A percentile compares a stretch with the other conserved stretches of the same genome.
These are phyloP conservation scores for Phalacrocorax brasilianus DNA, from an alignment of 2,113 vertebrate genomes.

Conservation along the genomic window DNA sequence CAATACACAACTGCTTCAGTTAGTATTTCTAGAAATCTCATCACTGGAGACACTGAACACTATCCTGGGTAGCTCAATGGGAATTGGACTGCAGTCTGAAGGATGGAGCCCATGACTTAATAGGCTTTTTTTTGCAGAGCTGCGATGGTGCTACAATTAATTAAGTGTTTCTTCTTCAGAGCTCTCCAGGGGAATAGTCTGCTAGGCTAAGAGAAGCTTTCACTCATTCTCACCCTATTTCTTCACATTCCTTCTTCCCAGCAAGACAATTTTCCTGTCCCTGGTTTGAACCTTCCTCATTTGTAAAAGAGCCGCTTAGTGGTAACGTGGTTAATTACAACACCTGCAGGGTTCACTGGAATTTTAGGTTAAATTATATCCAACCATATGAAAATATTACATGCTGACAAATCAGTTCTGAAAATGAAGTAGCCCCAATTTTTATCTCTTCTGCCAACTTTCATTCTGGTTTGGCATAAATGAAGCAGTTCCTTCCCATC, in stretches of 20 bases:
- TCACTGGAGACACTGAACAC: background rate
- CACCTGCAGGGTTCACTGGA: background rate
- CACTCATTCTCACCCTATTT: background rate
- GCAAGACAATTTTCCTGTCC: background rate
- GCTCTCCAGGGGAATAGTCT: background rate
- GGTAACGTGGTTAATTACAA: background rate
- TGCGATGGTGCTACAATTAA: conserved; percentile 47
- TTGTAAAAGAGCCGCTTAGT: background rate
- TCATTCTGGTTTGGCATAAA: background rate
- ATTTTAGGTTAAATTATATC: background rate
- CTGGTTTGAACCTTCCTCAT: background rate
- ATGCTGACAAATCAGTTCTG: background rate
- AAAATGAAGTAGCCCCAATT: background rate
- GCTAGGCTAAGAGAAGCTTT: background rate
- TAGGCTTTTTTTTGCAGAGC: background rate
- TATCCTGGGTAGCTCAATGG: background rate
- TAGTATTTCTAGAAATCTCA: background rate
- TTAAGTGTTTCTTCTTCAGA: conserved; percentile 26
- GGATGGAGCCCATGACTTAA: conserved; percentile 17
- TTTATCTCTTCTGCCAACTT: background rate
- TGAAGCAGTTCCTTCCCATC: background rate
- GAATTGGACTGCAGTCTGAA: background rate
- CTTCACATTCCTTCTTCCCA: background rate
- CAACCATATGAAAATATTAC: background rate
- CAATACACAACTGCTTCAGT: background rate